Evolutionary conservation across 2,113 vertebrate genomes (phyloP).

Genomic region (Noctilio leporinus): DNA sequence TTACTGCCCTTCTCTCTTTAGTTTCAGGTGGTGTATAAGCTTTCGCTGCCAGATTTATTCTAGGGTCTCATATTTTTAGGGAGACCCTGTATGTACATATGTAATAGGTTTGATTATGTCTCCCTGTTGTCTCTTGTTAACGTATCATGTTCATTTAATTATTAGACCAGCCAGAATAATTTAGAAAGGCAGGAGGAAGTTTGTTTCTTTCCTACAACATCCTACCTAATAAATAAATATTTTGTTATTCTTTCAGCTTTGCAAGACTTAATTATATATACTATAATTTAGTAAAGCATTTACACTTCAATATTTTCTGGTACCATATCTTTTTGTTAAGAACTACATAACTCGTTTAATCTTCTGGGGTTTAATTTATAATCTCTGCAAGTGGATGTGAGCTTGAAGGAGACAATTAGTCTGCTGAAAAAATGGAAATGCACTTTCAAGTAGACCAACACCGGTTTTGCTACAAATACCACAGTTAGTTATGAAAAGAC

Average conservation of each 20-base stretch:
- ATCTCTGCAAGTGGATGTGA: background rate
- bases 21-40: background rate
- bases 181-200: background rate
- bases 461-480: background rate
- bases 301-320: background rate
- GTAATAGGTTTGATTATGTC: background rate
- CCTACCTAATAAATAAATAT: background rate
- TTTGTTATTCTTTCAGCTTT: background rate
- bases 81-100: background rate
- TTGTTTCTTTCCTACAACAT: background rate
- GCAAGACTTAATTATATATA: background rate
- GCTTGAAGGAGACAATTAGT: background rate
- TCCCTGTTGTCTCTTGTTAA: background rate
- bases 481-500: background rate
- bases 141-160: background rate
- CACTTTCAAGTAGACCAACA: background rate
- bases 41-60: background rate
- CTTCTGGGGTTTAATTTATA: slow-evolving; percentile 18
- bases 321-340: background rate
- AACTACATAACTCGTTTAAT: background rate
- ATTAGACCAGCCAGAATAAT: background rate
- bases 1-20: too few relatives aligned
- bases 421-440: slow-evolving; percentile 9
- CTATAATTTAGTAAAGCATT: background rate
- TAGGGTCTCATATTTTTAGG: background rate